A percentile compares a stretch with the other conserved stretches of the same genome.
Conservation (phyloP, 2,113 vertebrate genomes). For the Osmerus eperlanus region DNA sequence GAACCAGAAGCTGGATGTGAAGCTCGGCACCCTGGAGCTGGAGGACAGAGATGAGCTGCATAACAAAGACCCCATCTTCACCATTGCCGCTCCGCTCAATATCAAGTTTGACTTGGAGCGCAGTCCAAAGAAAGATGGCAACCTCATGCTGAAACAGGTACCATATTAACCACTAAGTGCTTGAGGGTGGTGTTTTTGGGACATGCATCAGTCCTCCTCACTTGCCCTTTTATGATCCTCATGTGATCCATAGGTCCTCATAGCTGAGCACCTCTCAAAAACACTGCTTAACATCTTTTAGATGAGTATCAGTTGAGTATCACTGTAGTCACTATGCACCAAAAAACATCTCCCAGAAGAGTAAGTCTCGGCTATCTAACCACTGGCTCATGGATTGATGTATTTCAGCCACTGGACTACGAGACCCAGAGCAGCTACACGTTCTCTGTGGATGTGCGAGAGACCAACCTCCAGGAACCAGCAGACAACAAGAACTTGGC, state of each 20-base stretch:
- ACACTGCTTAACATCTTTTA: too few species aligned
- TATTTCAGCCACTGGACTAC: slow-evolving; percentile 81
- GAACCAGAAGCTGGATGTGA: slow-evolving; percentile 69
- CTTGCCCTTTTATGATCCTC: too few species aligned
- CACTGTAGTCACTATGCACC: too few species aligned
- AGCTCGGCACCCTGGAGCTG: slow-evolving; percentile 76
- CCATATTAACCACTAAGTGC: neutral
- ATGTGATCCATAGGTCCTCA: too few species aligned
- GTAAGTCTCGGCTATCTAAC: neutral
- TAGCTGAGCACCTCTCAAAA: too few species aligned
- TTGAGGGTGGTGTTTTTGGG: too few species aligned
- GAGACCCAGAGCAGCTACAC: slow-evolving; percentile 67
- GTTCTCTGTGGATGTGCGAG: slow-evolving; percentile 49
- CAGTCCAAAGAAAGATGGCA: slow-evolving; percentile 76
- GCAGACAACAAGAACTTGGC: slow-evolving; percentile 44
- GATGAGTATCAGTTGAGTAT: neutral
- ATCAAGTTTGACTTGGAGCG: slow-evolving; percentile 73
- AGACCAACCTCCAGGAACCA: slow-evolving; percentile 38
- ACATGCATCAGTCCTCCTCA: too few species aligned
- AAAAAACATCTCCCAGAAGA: neutral
- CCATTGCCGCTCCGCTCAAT: slow-evolving; percentile 54
- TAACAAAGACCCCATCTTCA: slow-evolving; percentile 84
- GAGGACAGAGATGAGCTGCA: slow-evolving; percentile 84
- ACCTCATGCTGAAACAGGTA: slow-evolving; percentile 84
- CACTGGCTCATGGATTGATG: neutral